A percentile compares a stretch with the other conserved stretches of the same genome.
Evolutionary conservation across 2,888 invertebrate genomes (phyloP).

Genomic region (Tineola bisselliella): DNA sequence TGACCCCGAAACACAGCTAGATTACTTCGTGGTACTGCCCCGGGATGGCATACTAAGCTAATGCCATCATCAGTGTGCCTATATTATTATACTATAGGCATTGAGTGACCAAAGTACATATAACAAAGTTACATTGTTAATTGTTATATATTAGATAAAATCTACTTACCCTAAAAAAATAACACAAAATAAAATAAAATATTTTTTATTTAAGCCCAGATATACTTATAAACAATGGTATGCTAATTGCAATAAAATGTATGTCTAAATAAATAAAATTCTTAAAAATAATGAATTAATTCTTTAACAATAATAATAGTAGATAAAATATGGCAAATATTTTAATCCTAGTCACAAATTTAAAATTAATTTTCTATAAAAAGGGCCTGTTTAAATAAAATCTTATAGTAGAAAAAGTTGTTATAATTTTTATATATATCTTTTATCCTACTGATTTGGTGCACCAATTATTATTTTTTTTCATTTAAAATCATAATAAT

Average conservation of each 20-base stretch:
- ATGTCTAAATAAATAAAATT: conserved; percentile 37
- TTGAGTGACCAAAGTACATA: no score
- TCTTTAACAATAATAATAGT: conserved; percentile 14
- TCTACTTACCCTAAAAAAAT: neutral
- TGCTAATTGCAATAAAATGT: conserved; percentile 38
- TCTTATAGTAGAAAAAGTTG: neutral
- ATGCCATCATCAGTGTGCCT: no score
- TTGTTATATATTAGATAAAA: no score
- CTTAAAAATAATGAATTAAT: conserved; percentile 15
- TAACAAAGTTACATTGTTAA: no score
- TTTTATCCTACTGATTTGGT: conserved; percentile 27
- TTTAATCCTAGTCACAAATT: conserved; percentile 11
- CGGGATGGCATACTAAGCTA: no score
- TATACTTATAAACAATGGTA: conserved; percentile 36
- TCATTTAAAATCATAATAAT: conserved; percentile 2
- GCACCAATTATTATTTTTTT: conserved; percentile 29
- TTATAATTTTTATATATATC: neutral
- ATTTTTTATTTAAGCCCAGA: conserved; percentile 65
- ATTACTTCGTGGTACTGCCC: no score
- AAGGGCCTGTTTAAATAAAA: neutral
- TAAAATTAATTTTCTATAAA: neutral
- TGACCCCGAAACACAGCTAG: no score
- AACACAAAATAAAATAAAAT: conserved; percentile 46
- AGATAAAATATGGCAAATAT: conserved; percentile 14
- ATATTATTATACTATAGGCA: no score